Evolutionary conservation across 2,888 invertebrate species (phyloP).

Genomic region (Lycocerus yunnanus): DNA sequence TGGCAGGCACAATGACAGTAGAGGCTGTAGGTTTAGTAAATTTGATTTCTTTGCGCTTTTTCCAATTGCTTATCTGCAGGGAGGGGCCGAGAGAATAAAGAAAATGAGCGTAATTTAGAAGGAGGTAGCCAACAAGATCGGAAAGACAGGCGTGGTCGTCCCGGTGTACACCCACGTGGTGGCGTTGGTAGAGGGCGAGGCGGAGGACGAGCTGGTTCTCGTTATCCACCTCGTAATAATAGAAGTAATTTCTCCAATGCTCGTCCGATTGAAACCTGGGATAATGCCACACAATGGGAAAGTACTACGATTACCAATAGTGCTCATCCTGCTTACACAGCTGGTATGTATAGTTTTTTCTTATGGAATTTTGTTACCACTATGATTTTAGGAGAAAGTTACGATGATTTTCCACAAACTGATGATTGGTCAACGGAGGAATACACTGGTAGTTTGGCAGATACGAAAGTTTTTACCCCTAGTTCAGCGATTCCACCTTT

Average conservation of each 20-base stretch:
- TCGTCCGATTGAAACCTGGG: constrained; percentile 62
- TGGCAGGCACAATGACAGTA: constrained; percentile 57
- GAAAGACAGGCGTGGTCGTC: constrained; percentile 61
- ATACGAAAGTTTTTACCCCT: constrained; percentile 90
- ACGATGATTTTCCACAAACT: constrained; percentile 66
- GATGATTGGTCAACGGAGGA: constrained; percentile 77
- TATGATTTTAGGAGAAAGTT: constrained; percentile 62
- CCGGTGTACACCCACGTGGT: constrained; percentile 54
- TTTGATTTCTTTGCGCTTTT: background rate
- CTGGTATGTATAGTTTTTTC: constrained; percentile 5
- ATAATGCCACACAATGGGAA: constrained; percentile 56
- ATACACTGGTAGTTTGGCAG: constrained; percentile 91
- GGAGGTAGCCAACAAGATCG: constrained; percentile 44
- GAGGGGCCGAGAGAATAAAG: constrained; percentile 42
- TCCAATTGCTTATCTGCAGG: constrained; percentile 5
- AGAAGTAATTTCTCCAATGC: constrained; percentile 41
- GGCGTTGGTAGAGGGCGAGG: constrained; percentile 61
- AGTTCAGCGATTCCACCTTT: constrained; percentile 57
- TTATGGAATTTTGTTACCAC: background rate
- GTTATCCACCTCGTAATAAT: constrained; percentile 56
- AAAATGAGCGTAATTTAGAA: constrained; percentile 52
- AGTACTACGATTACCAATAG: constrained; percentile 44
- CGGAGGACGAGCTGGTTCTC: constrained; percentile 50
- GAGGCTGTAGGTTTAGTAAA: constrained; percentile 31
- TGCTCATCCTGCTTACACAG: constrained; percentile 14